Conservation (phyloP, 2,113 vertebrate genomes). For the Plecotus auritus region DNA sequence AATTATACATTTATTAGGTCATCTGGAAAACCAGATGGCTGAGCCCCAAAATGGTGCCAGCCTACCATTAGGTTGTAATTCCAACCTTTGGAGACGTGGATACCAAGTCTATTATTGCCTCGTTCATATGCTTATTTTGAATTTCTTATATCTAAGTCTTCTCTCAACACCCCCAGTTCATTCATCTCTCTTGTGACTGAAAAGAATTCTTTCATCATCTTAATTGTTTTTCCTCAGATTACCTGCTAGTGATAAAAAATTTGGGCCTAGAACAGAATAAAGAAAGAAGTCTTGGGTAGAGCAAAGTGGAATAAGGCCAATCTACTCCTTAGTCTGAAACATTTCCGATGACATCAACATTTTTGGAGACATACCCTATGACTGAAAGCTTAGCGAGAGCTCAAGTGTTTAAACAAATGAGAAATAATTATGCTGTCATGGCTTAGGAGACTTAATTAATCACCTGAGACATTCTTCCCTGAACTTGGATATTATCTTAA, state of each 20-base stretch:
- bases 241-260: background rate
- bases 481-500: conserved; percentile 9
- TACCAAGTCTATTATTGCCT: background rate
- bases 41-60: too few relatives aligned
- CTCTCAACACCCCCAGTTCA: background rate
- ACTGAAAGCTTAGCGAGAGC: background rate
- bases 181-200: background rate
- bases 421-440: background rate
- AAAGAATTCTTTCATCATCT: background rate
- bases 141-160: conserved; percentile 3
- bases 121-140: background rate
- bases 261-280: background rate
- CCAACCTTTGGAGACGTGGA: background rate
- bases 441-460: background rate
- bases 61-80: background rate
- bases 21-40: too few relatives aligned
- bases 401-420: background rate
- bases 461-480: background rate
- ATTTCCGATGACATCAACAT: background rate
- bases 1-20: too few relatives aligned
- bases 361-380: background rate
- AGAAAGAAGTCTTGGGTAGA: background rate
- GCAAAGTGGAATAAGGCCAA: background rate
- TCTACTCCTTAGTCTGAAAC: background rate
- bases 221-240: background rate